These are phyloP conservation scores for Hipposideros larvatus DNA, from an alignment of 2,797 vertebrate species.

Conservation along the genomic window DNA sequence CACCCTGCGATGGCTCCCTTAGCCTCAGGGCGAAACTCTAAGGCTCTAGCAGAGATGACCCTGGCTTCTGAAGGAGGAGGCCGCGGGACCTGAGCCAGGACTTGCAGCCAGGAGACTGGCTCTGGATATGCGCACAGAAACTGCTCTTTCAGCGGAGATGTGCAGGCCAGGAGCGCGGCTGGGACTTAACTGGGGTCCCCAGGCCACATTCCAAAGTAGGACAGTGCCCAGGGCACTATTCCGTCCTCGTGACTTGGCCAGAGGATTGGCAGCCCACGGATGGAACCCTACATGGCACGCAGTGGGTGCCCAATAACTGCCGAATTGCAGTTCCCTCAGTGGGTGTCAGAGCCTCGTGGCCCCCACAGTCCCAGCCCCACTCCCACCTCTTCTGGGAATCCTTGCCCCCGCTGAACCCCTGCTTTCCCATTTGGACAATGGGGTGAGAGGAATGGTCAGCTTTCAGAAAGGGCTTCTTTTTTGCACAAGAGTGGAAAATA, in stretches of 20 bases:
- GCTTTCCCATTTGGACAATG: neutral
- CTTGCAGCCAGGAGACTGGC: neutral
- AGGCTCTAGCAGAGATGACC: neutral
- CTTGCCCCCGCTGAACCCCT: neutral
- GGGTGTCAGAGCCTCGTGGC: neutral
- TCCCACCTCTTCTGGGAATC: neutral
- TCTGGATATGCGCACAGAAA: neutral
- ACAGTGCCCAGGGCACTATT: no score
- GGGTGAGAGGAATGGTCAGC: neutral
- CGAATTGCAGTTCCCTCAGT: accelerated
- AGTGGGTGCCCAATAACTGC: neutral
- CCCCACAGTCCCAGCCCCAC: neutral
- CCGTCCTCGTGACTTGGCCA: neutral
- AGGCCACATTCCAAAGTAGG: neutral
- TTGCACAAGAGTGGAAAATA: neutral
- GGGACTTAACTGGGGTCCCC: no score
- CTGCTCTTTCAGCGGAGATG: neutral
- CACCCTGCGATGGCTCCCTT: accelerated
- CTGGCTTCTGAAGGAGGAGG: neutral
- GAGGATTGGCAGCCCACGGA: neutral
- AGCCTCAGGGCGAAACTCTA: neutral
- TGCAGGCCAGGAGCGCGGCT: neutral
- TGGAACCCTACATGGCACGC: accelerated
- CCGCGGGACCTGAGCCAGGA: neutral
- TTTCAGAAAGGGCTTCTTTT: neutral